Conservation (phyloP, 2,113 vertebrate species). For the Arothron firmamentum region DNA sequence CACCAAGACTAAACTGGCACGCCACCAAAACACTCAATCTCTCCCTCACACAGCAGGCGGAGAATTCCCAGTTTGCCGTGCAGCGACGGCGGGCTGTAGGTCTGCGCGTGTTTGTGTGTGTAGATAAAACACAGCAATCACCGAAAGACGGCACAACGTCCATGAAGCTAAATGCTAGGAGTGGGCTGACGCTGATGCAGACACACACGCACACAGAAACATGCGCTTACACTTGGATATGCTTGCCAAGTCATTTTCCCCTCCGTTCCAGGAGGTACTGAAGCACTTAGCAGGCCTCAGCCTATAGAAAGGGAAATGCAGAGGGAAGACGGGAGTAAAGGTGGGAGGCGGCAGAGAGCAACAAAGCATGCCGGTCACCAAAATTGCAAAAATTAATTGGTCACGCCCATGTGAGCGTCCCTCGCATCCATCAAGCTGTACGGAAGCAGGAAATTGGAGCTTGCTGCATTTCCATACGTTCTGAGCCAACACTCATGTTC, state of each 20-base stretch:
- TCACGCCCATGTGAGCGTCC: constrained; percentile 53
- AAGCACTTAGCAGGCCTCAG: constrained; percentile 63
- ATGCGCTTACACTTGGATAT: constrained; percentile 64
- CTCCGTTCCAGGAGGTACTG: constrained; percentile 63
- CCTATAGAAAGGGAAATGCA: constrained; percentile 53
- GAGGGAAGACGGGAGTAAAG: constrained; percentile 18
- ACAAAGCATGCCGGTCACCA: constrained; percentile 64
- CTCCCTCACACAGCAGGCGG: constrained; percentile 51
- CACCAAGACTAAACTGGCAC: constrained; percentile 63
- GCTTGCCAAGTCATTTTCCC: constrained; percentile 67
- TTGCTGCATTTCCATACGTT: constrained; percentile 16
- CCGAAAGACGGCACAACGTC: constrained; percentile 57
- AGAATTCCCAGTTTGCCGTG: constrained; percentile 65
- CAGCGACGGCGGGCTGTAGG: constrained; percentile 53
- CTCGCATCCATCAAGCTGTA: constrained; percentile 51
- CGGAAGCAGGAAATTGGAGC: constrained; percentile 36
- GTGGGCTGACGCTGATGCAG: constrained; percentile 39
- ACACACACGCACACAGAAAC: constrained; percentile 11
- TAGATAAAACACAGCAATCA: constrained; percentile 62
- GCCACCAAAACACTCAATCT: constrained; percentile 61
- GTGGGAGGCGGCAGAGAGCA: constrained; percentile 51
- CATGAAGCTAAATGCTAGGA: constrained; percentile 60
- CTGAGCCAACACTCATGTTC: too few relatives aligned
- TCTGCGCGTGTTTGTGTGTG: constrained; percentile 18
- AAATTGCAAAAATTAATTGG: constrained; percentile 69